Percentiles rank a stretch among this genome's conserved stretches.
Evolutionary conservation across 2,888 invertebrate species (phyloP).

Genomic region (Ceratothoa steindachneri): DNA sequence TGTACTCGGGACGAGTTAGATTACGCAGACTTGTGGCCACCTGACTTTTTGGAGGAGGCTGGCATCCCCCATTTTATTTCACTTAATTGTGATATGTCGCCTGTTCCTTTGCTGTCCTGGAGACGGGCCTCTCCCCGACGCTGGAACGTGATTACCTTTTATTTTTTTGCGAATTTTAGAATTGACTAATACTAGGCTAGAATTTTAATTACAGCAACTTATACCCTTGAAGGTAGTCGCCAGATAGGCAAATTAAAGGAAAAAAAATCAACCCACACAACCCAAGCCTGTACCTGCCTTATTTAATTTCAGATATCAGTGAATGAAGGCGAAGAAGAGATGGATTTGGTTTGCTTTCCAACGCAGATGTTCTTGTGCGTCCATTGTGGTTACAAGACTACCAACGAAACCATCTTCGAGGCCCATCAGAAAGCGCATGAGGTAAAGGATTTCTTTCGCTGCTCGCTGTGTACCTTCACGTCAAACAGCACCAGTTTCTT

Average conservation of each 20-base stretch:
- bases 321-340: neutral
- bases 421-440: neutral
- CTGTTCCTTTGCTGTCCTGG: neutral
- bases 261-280: no score
- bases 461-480: neutral
- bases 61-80: no score
- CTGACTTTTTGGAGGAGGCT: no score
- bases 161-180: no score
- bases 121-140: neutral
- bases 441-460: neutral
- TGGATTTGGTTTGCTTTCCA: neutral
- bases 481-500: constrained; percentile 6
- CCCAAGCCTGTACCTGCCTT: no score
- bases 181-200: no score
- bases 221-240: no score
- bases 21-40: neutral
- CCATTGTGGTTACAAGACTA: neutral
- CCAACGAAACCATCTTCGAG: neutral
- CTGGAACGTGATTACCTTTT: no score
- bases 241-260: no score
- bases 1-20: neutral
- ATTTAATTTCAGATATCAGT: neutral
- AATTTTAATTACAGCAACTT: no score
- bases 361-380: neutral
- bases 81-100: neutral